phyloP scores from a whole-genome alignment of 2,113 vertebrate species.

The Syrrhaptes paradoxus region DNA sequence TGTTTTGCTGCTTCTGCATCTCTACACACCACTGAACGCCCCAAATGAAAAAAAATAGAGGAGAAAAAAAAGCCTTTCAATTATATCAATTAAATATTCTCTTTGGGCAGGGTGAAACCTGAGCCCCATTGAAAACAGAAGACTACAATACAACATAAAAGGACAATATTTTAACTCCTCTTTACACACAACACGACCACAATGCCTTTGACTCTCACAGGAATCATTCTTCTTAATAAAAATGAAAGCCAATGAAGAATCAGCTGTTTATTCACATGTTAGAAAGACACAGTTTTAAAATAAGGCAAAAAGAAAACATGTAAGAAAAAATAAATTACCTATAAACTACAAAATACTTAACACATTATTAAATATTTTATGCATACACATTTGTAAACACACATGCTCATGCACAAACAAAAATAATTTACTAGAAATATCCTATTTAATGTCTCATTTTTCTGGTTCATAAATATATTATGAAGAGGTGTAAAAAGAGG shows the following conservation, averaged over 20 bases:
- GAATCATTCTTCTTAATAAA: conserved; percentile 57
- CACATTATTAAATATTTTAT: background rate
- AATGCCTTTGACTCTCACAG: conserved; percentile 29
- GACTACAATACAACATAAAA: conserved; percentile 7
- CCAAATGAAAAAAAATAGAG: background rate
- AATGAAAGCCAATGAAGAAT: conserved; percentile 49
- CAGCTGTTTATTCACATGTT: conserved; percentile 13
- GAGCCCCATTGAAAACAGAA: conserved; percentile 34
- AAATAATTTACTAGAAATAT: background rate
- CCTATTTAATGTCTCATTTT: background rate
- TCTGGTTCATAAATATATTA: background rate
- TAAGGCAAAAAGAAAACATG: background rate
- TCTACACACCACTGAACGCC: conserved; percentile 63
- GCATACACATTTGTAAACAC: background rate
- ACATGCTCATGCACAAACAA: background rate
- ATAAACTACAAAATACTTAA: background rate
- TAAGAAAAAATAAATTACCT: background rate
- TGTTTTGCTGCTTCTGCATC: conserved; percentile 64
- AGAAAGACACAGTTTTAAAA: background rate
- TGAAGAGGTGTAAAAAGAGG: background rate
- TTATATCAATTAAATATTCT: conserved; percentile 72
- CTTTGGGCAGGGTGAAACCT: conserved; percentile 58
- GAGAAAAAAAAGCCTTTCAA: background rate
- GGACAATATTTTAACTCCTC: conserved; percentile 52
- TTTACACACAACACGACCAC: conserved; percentile 49